Evolutionary conservation across 1,140 invertebrate species (phyloP), one percentile per base, ranked within the genome.

Genomic region (Scaptomyza montana): DNA sequence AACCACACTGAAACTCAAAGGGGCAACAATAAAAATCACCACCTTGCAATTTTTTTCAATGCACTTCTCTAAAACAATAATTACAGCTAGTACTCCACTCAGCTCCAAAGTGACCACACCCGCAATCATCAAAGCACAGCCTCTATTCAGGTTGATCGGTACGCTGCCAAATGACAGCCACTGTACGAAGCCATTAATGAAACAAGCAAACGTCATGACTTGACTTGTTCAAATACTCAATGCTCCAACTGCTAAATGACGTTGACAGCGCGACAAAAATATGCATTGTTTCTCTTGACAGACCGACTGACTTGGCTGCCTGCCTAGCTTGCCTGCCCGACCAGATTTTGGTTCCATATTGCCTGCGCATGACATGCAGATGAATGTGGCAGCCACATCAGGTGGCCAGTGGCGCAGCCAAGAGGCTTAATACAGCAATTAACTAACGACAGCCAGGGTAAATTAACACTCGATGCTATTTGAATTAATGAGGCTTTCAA

Each of bases 201-300:
- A 69, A 33, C 54, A 72, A 62, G 19, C 65, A 64, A 68, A 68
- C 68, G 69, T 67, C 82, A 87, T 81, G 84, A 70, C 82, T 74
- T 50, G 74, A 61, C 81, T 36, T 36, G 33, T 5, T 25, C 30
- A 33, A 33, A 33, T 33, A 67, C 62, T 78, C 62, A 56, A 47
- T 55, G 72, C 67, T 76, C 45, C 3, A 8, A 13, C n/a, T 13
- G 33, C 54, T 60, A 36, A 62, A 39, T 10, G 36, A 43, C 39
- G 39, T 43, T 30, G 69, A 51, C 62, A 55, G 43, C 60, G 66
- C 73, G 80, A 36, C 55, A 80, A 59, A 80, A 77, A 78, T 69
- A 64, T 51, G 65, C 80, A 80, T 85, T 85, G 77, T 74, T 51
- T 80, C 57, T 25, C 13, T 41, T 12, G 21, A 53, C 43, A 21